Percentiles rank a stretch among this genome's conserved stretches.
Evolutionary conservation across 1,140 invertebrate genomes (phyloP).

Genomic region (Papilio helenus): DNA sequence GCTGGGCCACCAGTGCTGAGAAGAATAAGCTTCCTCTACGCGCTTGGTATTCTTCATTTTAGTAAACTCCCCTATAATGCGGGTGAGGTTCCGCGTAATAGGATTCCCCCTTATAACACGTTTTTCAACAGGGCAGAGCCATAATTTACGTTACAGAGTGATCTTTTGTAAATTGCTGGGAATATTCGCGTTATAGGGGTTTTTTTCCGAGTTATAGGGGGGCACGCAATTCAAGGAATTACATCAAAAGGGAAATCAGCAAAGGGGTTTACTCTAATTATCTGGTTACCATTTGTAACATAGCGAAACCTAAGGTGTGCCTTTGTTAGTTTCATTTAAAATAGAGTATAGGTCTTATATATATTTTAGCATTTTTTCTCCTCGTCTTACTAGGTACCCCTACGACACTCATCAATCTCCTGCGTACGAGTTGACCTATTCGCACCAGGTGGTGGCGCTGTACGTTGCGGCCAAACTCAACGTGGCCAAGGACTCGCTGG

Average conservation of each 20-base stretch:
- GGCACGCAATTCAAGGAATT: no score
- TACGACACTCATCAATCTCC: constrained; percentile 77
- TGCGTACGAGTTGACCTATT: constrained; percentile 79
- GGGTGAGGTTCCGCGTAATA: no score
- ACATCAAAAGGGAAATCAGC: no score
- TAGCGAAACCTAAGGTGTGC: background rate
- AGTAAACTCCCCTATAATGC: no score
- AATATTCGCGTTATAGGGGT: no score
- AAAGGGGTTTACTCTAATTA: no score
- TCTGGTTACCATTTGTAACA: no score
- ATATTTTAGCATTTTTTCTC: background rate
- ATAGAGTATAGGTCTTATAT: background rate
- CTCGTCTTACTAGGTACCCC: constrained; percentile 73
- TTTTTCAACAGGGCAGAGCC: no score
- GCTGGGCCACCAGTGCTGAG: constrained; percentile 66
- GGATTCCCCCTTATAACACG: no score
- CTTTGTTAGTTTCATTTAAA: background rate
- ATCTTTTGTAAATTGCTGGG: no score
- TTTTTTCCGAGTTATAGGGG: no score
- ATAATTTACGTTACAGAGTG: no score
- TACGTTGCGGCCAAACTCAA: constrained; percentile 75
- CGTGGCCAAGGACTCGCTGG: constrained; percentile 78
- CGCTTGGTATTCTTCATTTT: constrained; percentile 58
- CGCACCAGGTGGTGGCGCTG: constrained; percentile 75
- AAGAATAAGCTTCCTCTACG: constrained; percentile 61